These are phyloP conservation scores for Iguana delicatissima DNA, from an alignment of 2,797 vertebrate genomes.

Conservation along the genomic window DNA sequence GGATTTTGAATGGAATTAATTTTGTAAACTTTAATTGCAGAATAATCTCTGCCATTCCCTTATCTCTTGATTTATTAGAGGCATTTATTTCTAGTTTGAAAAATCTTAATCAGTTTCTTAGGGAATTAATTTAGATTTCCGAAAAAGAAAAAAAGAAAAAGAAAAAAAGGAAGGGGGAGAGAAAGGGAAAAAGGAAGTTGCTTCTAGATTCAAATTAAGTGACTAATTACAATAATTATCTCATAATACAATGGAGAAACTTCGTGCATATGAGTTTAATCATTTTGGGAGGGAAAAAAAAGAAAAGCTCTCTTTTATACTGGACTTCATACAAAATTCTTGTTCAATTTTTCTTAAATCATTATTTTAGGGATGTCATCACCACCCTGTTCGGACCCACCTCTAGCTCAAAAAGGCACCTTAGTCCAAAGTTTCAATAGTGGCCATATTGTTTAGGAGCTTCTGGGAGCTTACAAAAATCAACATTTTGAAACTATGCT, in stretches of 20 bases:
- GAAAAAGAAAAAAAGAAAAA: slow-evolving; percentile 67
- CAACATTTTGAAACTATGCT: no score
- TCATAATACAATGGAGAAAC: slow-evolving; percentile 78
- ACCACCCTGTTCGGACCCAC: neutral
- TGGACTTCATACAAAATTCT: slow-evolving; percentile 58
- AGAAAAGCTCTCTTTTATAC: slow-evolving; percentile 48
- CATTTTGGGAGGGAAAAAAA: slow-evolving; percentile 63
- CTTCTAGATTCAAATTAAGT: slow-evolving; percentile 80
- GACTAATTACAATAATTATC: slow-evolving; percentile 82
- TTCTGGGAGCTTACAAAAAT: neutral
- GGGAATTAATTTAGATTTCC: slow-evolving; percentile 81
- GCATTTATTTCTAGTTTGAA: slow-evolving; percentile 80
- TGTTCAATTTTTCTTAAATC: neutral
- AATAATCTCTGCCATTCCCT: slow-evolving; percentile 79
- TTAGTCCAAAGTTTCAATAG: neutral
- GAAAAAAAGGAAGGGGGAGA: neutral
- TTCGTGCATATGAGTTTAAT: slow-evolving; percentile 67
- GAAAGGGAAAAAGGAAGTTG: slow-evolving; percentile 53
- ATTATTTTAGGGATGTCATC: neutral
- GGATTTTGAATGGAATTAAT: slow-evolving; percentile 78
- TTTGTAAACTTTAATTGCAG: slow-evolving; percentile 80
- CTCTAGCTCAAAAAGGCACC: no score
- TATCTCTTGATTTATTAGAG: slow-evolving; percentile 80
- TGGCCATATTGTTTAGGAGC: neutral
- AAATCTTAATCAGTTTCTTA: slow-evolving; percentile 80